Evolutionary conservation across 2,888 invertebrate genomes (phyloP), one percentile per base, ranked within the genome.

Genomic region (Graphium colonna): DNA sequence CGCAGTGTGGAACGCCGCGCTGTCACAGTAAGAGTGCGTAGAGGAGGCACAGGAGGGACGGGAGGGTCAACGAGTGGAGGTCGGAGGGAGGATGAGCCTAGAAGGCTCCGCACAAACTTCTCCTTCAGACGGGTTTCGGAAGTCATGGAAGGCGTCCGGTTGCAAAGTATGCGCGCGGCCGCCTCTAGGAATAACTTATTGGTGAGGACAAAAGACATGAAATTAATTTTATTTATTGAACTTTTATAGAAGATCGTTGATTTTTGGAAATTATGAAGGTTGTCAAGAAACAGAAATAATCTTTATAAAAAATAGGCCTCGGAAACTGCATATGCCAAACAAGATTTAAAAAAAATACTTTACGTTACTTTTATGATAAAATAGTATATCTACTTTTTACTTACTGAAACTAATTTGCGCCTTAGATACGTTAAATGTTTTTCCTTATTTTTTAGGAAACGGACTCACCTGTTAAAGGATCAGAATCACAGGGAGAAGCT

Each of bases 61-160:
- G 53, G 53, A 1, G 2, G 80, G 75, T 9, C 46, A 51, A 0
- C 26, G 63, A 45, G 58, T 59, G n/a, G 80, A 71, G 51, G 71
- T 67, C 2, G 77, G 67, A 54, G 71, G 64, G 58, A 69, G 41
- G 69, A 67, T 7, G 75, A 71, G 59, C 65, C 65, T 43, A 67
- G 62, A 38, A 63, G 67, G 42, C 69, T 76, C 51, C 77, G 84
- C 47, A 75, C 82, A 17, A 90, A 90, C 71, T 90, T 90, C 71
- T 86, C 90, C 26, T 90, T 90, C 64, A 64, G 90, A 47, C 67
- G 90, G 12, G 90, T 90, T n/a, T 90, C 90, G 0, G 90, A 90
- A 50, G 90, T 90, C 47, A 87, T 90, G 87, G 90, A 90, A 62
- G 90, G 88, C 1, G 90, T 90, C 0, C 64, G 90, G 5, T 60